Percentiles rank a stretch among this genome's conserved stretches.
These are phyloP conservation scores for Macrochelys suwanniensis DNA, from an alignment of 2,797 vertebrate species.

Conservation along the genomic window DNA sequence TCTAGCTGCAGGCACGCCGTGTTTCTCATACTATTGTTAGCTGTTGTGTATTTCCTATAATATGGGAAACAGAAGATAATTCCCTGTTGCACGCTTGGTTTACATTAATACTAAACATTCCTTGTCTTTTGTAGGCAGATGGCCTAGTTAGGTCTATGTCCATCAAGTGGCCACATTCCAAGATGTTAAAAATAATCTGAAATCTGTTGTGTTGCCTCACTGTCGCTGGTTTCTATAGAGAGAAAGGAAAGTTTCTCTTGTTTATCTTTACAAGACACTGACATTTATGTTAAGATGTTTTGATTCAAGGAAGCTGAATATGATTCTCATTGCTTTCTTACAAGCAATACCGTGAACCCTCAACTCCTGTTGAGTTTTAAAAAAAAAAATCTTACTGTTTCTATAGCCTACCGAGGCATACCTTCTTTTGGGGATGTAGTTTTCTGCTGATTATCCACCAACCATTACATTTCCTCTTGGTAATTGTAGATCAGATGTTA, in stretches of 20 bases:
- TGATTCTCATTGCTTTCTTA: not conserved
- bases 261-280: not conserved
- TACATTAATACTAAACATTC: rapidly evolving
- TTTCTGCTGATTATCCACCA: not conserved
- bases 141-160: not conserved
- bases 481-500: constrained; percentile 28
- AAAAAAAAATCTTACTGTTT: not conserved
- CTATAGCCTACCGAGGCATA: not conserved
- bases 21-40: rapidly evolving
- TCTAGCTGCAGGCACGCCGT: not conserved
- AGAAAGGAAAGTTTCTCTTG: constrained; percentile 1
- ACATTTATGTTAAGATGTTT: not conserved
- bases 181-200: not conserved
- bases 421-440: not conserved
- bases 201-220: not conserved
- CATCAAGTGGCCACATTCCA: not conserved
- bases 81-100: rapidly evolving
- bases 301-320: constrained; percentile 6
- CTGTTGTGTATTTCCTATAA: not conserved
- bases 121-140: rapidly evolving
- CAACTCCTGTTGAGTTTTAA: not conserved
- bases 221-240: not conserved
- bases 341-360: not conserved
- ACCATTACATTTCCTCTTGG: not conserved
- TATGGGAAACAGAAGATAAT: rapidly evolving